phyloP scores from a whole-genome alignment of 2,113 vertebrate genomes.

The Peromyscus polionotus region DNA sequence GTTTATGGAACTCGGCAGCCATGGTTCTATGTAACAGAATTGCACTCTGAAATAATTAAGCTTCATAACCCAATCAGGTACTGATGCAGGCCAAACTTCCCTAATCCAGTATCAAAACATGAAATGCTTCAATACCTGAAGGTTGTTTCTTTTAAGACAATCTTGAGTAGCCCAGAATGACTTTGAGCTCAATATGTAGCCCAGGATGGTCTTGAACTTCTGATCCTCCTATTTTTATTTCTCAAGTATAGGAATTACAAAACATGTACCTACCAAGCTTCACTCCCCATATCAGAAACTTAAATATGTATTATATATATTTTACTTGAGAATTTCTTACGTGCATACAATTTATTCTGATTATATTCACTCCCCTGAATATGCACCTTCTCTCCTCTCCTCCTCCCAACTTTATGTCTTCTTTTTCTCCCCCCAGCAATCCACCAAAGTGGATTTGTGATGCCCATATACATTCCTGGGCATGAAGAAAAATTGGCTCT shows the following conservation, averaged over 20 bases:
- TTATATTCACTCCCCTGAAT: background rate
- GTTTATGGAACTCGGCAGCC: background rate
- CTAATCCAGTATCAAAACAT: background rate
- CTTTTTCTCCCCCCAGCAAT: no score
- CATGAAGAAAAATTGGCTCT: background rate
- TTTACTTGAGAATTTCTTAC: background rate
- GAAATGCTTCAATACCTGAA: slow-evolving; percentile 1
- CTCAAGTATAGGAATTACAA: background rate
- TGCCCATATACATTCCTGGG: background rate
- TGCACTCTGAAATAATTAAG: background rate
- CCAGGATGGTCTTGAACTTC: background rate
- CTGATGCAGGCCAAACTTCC: background rate
- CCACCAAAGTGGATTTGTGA: background rate
- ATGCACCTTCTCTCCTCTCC: no score
- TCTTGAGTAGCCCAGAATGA: background rate
- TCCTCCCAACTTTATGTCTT: background rate
- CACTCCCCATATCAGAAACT: background rate
- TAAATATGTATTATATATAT: background rate
- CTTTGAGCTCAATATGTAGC: background rate
- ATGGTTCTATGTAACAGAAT: background rate
- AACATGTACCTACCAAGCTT: background rate
- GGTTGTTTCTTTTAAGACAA: background rate
- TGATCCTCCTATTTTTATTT: background rate
- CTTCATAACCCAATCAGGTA: background rate
- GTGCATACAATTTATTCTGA: background rate